Conservation (phyloP, 2,888 invertebrate species). For the Diarsia brunnea region DNA sequence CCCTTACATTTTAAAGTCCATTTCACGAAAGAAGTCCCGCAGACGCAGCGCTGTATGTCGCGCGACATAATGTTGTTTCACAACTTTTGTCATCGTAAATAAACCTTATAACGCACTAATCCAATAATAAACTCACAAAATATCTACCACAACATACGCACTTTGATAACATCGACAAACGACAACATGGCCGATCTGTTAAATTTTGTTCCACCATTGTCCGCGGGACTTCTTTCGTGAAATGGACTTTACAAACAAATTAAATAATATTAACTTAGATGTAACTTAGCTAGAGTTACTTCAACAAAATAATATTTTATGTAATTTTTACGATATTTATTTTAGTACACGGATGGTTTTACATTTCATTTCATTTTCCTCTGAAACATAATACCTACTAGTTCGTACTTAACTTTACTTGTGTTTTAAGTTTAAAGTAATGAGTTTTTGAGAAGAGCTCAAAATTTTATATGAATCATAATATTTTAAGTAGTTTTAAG, state of each 20-base stretch:
- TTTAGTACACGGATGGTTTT: constrained; percentile 5
- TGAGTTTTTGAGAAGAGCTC: background rate
- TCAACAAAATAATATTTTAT: constrained; percentile 26
- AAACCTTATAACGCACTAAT: too few species aligned
- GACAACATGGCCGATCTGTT: too few species aligned
- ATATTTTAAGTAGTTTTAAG: constrained; percentile 5
- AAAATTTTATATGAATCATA: constrained; percentile 7
- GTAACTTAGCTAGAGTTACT: constrained; percentile 20
- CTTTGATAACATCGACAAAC: too few species aligned
- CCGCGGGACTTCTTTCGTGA: too few species aligned
- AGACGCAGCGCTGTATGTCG: too few species aligned
- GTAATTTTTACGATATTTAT: constrained; percentile 22
- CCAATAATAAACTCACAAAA: too few species aligned
- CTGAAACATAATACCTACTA: constrained; percentile 41
- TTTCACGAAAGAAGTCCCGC: too few species aligned
- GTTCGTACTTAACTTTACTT: constrained; percentile 13
- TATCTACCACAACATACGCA: too few species aligned
- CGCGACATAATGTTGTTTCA: too few species aligned
- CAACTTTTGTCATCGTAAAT: too few species aligned
- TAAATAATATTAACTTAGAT: constrained; percentile 28
- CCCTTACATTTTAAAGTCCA: constrained; percentile 1
- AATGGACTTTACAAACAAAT: constrained; percentile 26
- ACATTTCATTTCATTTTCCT: constrained; percentile 16
- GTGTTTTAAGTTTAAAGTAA: constrained; percentile 8
- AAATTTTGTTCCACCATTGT: too few species aligned